Percentiles rank a stretch among this genome's conserved stretches.
These are phyloP conservation scores for Echinops telfairi DNA, from an alignment of 2,113 vertebrate species.

Conservation along the genomic window DNA sequence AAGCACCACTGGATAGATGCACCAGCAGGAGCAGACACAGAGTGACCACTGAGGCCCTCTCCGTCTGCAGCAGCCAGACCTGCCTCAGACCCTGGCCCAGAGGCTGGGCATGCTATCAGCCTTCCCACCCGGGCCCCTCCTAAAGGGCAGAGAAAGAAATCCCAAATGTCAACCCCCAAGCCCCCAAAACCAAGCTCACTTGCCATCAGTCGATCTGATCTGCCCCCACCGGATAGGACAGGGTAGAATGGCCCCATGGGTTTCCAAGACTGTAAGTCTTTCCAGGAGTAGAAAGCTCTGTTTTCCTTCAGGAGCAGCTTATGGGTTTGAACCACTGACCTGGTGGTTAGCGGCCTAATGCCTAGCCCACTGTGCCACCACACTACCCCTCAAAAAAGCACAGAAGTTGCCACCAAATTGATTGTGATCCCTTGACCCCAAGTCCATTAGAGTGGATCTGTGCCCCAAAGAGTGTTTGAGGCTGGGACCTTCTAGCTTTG, in stretches of 20 bases:
- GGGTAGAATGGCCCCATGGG: too few species aligned
- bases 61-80: background rate
- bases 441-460: background rate
- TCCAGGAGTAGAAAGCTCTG: too few species aligned
- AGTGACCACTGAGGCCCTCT: background rate
- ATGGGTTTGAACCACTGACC: background rate
- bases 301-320: too few species aligned
- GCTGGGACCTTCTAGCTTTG: background rate
- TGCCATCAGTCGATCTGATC: too few species aligned
- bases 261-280: too few species aligned
- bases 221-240: too few species aligned
- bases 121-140: background rate
- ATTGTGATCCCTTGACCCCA: background rate
- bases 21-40: background rate
- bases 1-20: too few species aligned
- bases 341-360: too few species aligned
- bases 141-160: background rate
- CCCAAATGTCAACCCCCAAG: background rate
- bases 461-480: background rate
- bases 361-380: too few species aligned
- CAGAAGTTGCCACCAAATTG: background rate
- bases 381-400: background rate
- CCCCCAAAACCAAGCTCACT: too few species aligned
- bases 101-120: accelerated
- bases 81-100: background rate